Evolutionary conservation across 2,113 vertebrate species (phyloP).

Genomic region (Pampusana beccarii): DNA sequence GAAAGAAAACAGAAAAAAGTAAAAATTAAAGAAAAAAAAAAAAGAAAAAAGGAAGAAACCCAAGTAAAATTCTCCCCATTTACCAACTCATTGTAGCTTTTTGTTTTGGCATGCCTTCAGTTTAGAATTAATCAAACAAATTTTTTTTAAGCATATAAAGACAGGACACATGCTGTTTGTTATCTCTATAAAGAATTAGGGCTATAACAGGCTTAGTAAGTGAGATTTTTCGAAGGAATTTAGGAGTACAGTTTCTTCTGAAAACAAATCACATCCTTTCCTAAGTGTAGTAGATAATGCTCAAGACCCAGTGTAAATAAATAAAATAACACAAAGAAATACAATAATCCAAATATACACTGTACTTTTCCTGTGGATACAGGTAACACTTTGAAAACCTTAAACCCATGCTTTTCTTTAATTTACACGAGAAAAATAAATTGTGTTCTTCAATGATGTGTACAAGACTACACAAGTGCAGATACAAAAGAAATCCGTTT

Average conservation of each 20-base stretch:
- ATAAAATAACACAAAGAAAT: background rate
- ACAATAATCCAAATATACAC: background rate
- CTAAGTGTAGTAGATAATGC: background rate
- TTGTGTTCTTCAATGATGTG: background rate
- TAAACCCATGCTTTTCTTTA: background rate
- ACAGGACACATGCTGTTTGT: background rate
- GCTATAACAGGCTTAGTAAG: background rate
- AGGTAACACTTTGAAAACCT: background rate
- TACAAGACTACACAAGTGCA: background rate
- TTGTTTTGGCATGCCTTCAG: background rate
- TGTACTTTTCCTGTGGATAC: background rate
- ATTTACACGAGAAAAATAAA: background rate
- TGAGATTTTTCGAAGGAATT: conserved; percentile 19
- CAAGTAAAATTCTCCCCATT: background rate
- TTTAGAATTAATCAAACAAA: background rate
- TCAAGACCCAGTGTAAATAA: background rate
- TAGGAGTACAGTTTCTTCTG: background rate
- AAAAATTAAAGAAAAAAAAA: too few species aligned
- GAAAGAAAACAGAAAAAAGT: too few species aligned
- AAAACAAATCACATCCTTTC: conserved; percentile 22
- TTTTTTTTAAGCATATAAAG: background rate
- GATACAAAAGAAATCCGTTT: background rate
- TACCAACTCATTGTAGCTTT: background rate
- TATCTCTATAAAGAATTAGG: background rate
- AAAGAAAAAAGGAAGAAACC: too few species aligned